These are phyloP conservation scores for Smutsia temminckii DNA, from an alignment of 2,797 vertebrate species.

Conservation along the genomic window DNA sequence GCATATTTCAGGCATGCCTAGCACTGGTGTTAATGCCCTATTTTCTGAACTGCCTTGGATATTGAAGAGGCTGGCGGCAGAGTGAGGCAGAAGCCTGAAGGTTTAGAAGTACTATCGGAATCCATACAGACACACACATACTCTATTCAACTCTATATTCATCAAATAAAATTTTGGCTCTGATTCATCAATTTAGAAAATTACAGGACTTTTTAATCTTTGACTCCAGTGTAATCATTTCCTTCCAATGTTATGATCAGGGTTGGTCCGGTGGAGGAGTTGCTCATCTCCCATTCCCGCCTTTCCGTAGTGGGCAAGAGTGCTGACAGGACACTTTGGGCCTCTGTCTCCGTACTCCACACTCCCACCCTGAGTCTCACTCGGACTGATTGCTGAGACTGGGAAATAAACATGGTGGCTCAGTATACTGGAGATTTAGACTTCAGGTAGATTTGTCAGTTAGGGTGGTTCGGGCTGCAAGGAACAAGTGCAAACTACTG, in stretches of 20 bases:
- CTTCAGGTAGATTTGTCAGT: neutral
- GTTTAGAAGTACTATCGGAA: slow-evolving; percentile 51
- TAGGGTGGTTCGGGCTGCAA: neutral
- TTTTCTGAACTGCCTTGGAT: slow-evolving; percentile 70
- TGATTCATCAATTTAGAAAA: slow-evolving; percentile 34
- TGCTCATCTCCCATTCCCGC: neutral
- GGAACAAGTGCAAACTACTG: neutral
- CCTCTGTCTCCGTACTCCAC: neutral
- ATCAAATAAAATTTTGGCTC: slow-evolving; percentile 31
- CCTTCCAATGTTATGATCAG: neutral
- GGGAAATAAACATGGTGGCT: neutral
- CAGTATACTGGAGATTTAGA: neutral
- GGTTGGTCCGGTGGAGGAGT: accelerated
- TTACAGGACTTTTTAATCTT: neutral
- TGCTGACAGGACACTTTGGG: neutral
- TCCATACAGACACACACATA: neutral
- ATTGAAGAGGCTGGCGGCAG: slow-evolving; percentile 58
- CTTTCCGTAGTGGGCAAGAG: neutral
- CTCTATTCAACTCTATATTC: slow-evolving; percentile 50
- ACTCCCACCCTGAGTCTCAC: neutral
- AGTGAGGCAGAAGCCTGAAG: slow-evolving; percentile 30
- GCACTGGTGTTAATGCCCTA: neutral
- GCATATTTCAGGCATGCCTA: slow-evolving; percentile 39
- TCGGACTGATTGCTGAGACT: neutral
- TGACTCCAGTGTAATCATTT: neutral